Evolutionary conservation across 2,113 vertebrate species (phyloP), one percentile per base, ranked within the genome.

Genomic region (Psilopsiagon aymara): DNA sequence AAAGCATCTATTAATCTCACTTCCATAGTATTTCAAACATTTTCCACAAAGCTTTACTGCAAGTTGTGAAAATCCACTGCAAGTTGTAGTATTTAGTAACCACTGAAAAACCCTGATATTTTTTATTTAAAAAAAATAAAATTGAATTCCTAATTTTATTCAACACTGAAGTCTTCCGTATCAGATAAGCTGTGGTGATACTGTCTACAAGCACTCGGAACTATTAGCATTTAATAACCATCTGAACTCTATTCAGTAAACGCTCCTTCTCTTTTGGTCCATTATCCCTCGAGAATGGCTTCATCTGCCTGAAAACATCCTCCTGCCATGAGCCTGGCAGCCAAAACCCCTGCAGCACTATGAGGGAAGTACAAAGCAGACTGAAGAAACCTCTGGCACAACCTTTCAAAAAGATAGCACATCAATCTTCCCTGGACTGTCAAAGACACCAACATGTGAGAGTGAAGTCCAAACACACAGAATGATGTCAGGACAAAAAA

Each of bases 401-500:
- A 24, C 39, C 35, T 83, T 78, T 89, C 64, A 75, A 69, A 90
- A 51, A 88, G 15, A 51, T 37, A 86, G 0, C 1, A 24, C 27
- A 88, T 75, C 68, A 59, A 19, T 28, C 60, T 88, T 82, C 46
- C 75, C 47, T 64, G 43, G 6, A 43, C 55, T 62, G 66, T 89
- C 64, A 84, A 80, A 83, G 47, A 46, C 11, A 55, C 13, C 39
- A 44, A 71, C 4, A 6, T 4, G 9, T 31, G 23, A 82, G 17
- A 83, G 35, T 1, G 3, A 63, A n/a, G 28, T 15, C n/a, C 70
- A 64, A 66, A 44, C 11, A 62, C 67, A 74, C 17, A 64, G 20
- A 66, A 69, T 3, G 2, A 57, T 3, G 8, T 2, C 3, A 3
- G 8, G 24, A 1, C 47, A 25, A 41, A 59, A 10, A 2, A 47